phyloP scores from a whole-genome alignment of 2,888 invertebrate species.

The Pachymerium ferrugineum region DNA sequence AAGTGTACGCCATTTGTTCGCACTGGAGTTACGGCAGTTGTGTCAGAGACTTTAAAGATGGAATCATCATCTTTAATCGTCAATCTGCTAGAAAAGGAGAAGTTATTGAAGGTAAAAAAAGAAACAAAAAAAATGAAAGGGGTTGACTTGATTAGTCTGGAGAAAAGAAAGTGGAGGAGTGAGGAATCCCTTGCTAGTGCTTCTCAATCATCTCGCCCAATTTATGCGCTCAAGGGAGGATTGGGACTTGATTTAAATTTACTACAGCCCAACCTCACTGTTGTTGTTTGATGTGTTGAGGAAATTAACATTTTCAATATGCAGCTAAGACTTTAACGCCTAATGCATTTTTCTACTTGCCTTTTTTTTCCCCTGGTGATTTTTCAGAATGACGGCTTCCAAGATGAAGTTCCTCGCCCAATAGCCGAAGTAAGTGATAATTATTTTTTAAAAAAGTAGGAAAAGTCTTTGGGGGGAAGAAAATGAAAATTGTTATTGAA shows the following conservation, averaged over 20 bases:
- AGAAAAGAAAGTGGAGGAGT: not conserved
- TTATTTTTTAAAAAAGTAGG: too few species aligned
- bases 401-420: not conserved
- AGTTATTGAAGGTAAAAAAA: slow-evolving; percentile 22
- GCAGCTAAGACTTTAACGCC: slow-evolving; percentile 1
- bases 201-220: slow-evolving; percentile 14
- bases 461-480: not conserved
- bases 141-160: not conserved
- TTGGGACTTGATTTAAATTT: slow-evolving; percentile 16
- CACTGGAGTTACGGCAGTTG: slow-evolving; percentile 51
- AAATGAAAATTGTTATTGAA: not conserved
- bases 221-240: slow-evolving; percentile 1
- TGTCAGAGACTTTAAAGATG: slow-evolving; percentile 49
- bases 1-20: slow-evolving; percentile 33
- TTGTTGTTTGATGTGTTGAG: not conserved
- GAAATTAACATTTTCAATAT: slow-evolving; percentile 12
- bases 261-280: not conserved
- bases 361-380: not conserved
- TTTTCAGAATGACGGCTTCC: not conserved
- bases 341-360: not conserved
- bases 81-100: not conserved
- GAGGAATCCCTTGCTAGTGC: not conserved
- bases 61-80: not conserved
- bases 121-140: too few species aligned
- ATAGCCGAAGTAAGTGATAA: not conserved